These are phyloP conservation scores for Silurus meridionalis DNA, from an alignment of 2,113 vertebrate species.

Conservation along the genomic window DNA sequence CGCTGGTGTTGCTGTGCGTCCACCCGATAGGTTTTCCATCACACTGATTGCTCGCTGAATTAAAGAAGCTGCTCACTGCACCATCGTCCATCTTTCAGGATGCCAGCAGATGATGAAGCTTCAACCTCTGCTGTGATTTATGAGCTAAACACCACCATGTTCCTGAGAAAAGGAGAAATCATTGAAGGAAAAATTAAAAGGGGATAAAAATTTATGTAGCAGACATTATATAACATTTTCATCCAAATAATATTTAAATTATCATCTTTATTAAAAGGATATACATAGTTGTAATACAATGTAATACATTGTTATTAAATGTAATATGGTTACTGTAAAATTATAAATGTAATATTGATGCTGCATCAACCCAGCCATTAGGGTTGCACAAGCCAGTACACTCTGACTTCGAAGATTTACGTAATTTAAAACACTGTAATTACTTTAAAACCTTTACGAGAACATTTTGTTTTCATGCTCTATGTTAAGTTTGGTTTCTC, in stretches of 20 bases:
- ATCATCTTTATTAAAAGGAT: not conserved
- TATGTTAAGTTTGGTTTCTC: too few species aligned
- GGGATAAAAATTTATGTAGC: not conserved
- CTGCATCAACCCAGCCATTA: not conserved
- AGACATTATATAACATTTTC: not conserved
- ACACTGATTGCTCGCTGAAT: conserved; percentile 52
- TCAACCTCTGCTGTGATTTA: conserved; percentile 33
- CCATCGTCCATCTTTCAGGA: conserved; percentile 34
- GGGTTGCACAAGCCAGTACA: too few species aligned
- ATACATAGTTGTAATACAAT: not conserved
- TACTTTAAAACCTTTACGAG: too few species aligned
- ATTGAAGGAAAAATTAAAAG: not conserved
- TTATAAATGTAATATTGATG: too few species aligned
- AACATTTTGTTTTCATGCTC: too few species aligned
- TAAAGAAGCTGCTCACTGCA: conserved; percentile 41
- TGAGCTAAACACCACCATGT: conserved; percentile 17
- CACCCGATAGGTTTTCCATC: conserved; percentile 46
- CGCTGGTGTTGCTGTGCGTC: conserved; percentile 14
- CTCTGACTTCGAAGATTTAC: too few species aligned
- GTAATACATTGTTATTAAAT: too few species aligned
- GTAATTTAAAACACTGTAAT: too few species aligned
- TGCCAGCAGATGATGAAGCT: conserved; percentile 47
- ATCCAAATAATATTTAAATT: not conserved
- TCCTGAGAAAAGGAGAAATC: conserved; percentile 10
- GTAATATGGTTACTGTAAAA: not conserved